Evolutionary conservation across 2,113 vertebrate species (phyloP), one percentile per base, ranked within the genome.

Genomic region (Hippolais icterina): DNA sequence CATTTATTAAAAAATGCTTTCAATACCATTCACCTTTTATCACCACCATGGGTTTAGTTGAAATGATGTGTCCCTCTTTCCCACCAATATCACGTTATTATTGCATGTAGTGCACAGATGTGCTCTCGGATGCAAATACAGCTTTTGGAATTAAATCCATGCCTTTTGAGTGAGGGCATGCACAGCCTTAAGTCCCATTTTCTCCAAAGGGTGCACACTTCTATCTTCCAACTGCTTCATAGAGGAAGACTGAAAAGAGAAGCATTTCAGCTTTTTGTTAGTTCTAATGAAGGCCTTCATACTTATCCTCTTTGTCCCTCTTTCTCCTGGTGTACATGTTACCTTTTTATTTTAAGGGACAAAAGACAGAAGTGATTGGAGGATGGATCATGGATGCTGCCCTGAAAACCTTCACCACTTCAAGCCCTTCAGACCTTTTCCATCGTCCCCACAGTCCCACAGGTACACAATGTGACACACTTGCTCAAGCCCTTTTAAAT

Each of bases 1-100:
- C 93, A 64, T 92, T 95, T 96, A 94, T 82, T 91, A 83, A 87
- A 92, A 74, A 49, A 78, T 79, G 42, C 57, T 66, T 93, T 81
- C 84, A 66, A 78, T 69, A 46, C 23, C 47, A 27, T 46, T 86
- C 89, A 77, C 60, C 69, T 94, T 94, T 81, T 87, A 83, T 75
- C 41, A 75, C 44, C 18, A 5, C 71, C 80, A 33, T 5, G 23
- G 68, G 72, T 77, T 94, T 89, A 81, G 68, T 29, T 75, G 87
- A 91, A 96, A 49, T 0, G 9, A 35, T 71, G 63, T 46, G 50
- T 52, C 65, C 65, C 61, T 93, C 77, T 76, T 74, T 52, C 85
- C 56, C 42, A 56, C 59, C 89, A 69, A 5, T 68, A 86, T 44
- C 84, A 39, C 0, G 0, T 75, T 88, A 35, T 81, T 52, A 54